A percentile compares a stretch with the other conserved stretches of the same genome.
Conservation (phyloP, 2,888 invertebrate species). For the Drosophila differens region DNA sequence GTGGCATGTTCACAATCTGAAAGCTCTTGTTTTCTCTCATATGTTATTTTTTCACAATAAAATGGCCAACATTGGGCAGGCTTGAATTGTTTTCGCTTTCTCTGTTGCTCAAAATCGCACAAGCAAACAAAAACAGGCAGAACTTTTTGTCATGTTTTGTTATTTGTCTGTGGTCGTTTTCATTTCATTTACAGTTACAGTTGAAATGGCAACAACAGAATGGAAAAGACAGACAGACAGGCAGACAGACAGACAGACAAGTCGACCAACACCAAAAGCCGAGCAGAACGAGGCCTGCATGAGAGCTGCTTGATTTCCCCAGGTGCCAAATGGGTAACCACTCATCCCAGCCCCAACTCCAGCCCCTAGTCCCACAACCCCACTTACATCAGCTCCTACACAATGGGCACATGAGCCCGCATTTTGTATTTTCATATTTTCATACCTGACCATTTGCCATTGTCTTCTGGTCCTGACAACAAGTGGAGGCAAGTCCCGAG, state of each 20-base stretch:
- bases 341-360: neutral
- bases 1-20: conserved; percentile 3
- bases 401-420: conserved; percentile 51
- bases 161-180: conserved; percentile 73
- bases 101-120: neutral
- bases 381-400: neutral
- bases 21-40: conserved; percentile 23
- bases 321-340: conserved; percentile 66
- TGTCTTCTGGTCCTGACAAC: conserved; percentile 56
- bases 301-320: conserved; percentile 75
- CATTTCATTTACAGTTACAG: conserved; percentile 74
- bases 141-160: conserved; percentile 62
- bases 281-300: conserved; percentile 53
- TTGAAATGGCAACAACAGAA: conserved; percentile 61
- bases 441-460: conserved; percentile 58
- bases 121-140: conserved; percentile 29
- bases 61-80: conserved; percentile 22
- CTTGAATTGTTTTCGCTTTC: conserved; percentile 36
- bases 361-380: neutral
- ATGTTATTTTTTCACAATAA: conserved; percentile 31
- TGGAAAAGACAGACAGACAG: neutral
- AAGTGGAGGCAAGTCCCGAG: conserved; percentile 9
- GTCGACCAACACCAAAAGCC: conserved; percentile 29
- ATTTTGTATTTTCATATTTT: conserved; percentile 68
- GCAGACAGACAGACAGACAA: neutral